Conservation (phyloP, 2,113 vertebrate species). For the Monopterus albus region DNA sequence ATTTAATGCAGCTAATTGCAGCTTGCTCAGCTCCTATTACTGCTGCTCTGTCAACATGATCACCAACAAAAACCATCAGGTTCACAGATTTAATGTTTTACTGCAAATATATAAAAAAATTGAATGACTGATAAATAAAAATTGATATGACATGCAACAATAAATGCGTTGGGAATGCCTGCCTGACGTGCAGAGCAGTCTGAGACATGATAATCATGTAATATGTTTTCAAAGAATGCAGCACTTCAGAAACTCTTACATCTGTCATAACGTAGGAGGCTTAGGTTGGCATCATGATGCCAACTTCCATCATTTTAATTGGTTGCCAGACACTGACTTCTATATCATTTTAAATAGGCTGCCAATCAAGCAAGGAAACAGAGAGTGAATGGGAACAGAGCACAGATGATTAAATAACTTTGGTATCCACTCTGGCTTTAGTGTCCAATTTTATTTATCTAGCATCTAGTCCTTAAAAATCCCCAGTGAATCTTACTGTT, state of each 20-base stretch:
- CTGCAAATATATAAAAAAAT: neutral
- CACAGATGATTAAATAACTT: constrained; percentile 44
- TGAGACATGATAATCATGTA: constrained; percentile 45
- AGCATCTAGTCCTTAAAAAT: constrained; percentile 20
- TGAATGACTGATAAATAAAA: no score
- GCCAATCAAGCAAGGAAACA: constrained; percentile 62
- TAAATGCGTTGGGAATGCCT: neutral
- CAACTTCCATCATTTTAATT: constrained; percentile 71
- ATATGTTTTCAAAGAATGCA: constrained; percentile 57
- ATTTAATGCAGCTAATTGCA: constrained; percentile 42
- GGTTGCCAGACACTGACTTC: constrained; percentile 72
- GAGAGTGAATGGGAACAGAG: constrained; percentile 34
- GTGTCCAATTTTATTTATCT: constrained; percentile 23
- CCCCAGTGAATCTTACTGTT: constrained; percentile 27
- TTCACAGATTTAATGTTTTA: constrained; percentile 1
- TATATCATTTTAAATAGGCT: constrained; percentile 74
- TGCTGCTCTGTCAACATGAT: constrained; percentile 23
- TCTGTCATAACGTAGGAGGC: constrained; percentile 67
- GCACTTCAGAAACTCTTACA: constrained; percentile 57
- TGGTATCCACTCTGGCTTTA: constrained; percentile 13
- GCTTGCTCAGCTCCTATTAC: constrained; percentile 9
- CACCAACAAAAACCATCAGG: constrained; percentile 1
- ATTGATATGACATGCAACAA: neutral
- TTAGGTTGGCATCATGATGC: constrained; percentile 61
- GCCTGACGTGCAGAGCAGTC: constrained; percentile 3